These are phyloP conservation scores for Tretioscincus oriximinensis DNA, from an alignment of 2,113 vertebrate genomes.

Conservation along the genomic window DNA sequence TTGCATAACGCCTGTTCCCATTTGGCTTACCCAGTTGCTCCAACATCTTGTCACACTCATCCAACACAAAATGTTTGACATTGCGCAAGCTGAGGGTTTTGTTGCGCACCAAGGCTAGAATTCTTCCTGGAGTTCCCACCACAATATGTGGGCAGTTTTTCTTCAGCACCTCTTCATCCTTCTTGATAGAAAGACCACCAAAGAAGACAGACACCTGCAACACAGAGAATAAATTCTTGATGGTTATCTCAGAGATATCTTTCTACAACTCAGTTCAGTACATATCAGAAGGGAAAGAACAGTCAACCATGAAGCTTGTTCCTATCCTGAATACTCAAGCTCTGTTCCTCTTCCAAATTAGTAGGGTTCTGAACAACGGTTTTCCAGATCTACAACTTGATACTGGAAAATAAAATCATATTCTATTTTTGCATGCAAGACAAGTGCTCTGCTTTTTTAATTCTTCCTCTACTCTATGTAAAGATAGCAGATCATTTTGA, in stretches of 20 bases:
- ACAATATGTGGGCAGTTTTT: constrained; percentile 83
- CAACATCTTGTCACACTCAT: constrained; percentile 87
- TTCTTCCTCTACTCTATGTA: neutral
- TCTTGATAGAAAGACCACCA: constrained; percentile 83
- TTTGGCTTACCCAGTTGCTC: constrained; percentile 78
- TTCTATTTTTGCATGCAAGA: neutral
- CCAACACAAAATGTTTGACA: constrained; percentile 86
- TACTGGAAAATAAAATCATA: neutral
- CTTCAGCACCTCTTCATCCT: constrained; percentile 83
- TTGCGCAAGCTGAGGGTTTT: constrained; percentile 83
- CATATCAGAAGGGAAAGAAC: neutral
- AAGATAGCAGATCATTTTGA: neutral
- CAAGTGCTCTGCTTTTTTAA: neutral
- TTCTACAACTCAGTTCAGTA: neutral
- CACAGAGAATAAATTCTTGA: too few species aligned
- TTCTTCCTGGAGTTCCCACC: constrained; percentile 82
- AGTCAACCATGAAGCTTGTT: neutral
- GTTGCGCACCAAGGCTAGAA: constrained; percentile 79
- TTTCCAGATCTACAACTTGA: too few species aligned
- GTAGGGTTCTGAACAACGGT: too few species aligned
- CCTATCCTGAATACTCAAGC: neutral
- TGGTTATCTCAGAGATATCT: neutral
- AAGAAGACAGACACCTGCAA: constrained; percentile 83
- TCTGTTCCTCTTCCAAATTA: too few species aligned
- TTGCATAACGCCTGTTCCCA: neutral